phyloP scores from a whole-genome alignment of 2,888 invertebrate genomes.

The Megamerina dolium region DNA sequence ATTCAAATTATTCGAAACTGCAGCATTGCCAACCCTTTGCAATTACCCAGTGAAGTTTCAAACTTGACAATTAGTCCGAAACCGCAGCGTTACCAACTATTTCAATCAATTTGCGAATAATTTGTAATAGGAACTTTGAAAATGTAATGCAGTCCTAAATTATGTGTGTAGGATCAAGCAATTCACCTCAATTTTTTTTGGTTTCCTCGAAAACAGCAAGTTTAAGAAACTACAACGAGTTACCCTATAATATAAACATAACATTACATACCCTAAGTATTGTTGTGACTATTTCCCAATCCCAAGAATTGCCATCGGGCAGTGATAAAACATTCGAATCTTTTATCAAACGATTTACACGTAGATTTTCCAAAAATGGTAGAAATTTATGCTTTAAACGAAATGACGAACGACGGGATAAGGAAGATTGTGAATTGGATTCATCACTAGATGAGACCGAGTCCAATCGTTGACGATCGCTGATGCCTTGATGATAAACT shows the following conservation, averaged over 20 bases:
- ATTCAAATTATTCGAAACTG: too few relatives aligned
- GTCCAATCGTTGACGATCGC: constrained; percentile 50
- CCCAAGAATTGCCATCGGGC: constrained; percentile 80
- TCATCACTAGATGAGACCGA: constrained; percentile 51
- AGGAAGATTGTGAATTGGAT: constrained; percentile 39
- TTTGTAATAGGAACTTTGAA: too few relatives aligned
- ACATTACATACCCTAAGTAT: constrained; percentile 62
- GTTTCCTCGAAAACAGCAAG: too few relatives aligned
- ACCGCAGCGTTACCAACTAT: too few relatives aligned
- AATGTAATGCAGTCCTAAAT: too few relatives aligned
- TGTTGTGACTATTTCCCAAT: constrained; percentile 85
- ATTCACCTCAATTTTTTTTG: too few relatives aligned
- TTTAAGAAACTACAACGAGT: too few relatives aligned
- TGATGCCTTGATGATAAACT: constrained; percentile 11
- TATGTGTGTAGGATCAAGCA: too few relatives aligned
- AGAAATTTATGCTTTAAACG: constrained; percentile 48
- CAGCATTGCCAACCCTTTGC: too few relatives aligned
- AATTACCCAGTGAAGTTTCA: too few relatives aligned
- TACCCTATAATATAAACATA: neutral
- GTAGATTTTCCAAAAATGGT: constrained; percentile 53
- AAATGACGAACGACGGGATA: constrained; percentile 43
- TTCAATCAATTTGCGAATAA: too few relatives aligned
- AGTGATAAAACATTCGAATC: constrained; percentile 75
- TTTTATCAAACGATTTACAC: constrained; percentile 65
- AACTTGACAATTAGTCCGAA: too few relatives aligned